These are phyloP conservation scores for Asarcornis scutulata DNA, from an alignment of 2,113 vertebrate genomes.

Conservation along the genomic window DNA sequence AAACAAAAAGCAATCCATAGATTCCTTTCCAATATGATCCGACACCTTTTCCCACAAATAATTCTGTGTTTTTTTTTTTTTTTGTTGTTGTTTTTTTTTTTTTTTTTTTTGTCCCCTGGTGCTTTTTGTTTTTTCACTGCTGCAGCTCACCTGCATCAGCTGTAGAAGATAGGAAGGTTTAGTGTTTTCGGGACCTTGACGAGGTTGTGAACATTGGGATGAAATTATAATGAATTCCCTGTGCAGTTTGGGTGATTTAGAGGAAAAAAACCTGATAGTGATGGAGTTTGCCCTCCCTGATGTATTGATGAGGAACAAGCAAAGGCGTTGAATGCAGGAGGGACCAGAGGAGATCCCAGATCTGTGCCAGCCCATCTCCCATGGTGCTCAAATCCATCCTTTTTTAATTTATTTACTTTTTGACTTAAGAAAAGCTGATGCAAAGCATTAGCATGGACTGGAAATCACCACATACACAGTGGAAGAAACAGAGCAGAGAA, in stretches of 20 bases:
- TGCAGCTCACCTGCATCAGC: not conserved
- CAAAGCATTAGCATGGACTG: not conserved
- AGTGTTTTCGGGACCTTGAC: not conserved
- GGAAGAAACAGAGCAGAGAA: not conserved
- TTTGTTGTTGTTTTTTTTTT: too few species aligned
- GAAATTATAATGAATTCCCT: not conserved
- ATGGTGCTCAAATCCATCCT: not conserved
- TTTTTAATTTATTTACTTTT: too few species aligned
- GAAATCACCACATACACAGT: not conserved
- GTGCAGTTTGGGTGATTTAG: not conserved
- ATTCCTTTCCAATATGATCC: not conserved
- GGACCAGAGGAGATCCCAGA: too few species aligned
- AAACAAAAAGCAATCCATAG: not conserved
- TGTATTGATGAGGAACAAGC: not conserved
- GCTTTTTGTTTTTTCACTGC: not conserved
- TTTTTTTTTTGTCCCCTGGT: too few species aligned
- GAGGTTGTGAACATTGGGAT: accelerated
- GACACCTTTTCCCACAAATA: not conserved
- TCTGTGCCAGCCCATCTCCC: not conserved
- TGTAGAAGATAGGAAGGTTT: not conserved
- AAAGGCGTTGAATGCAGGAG: too few species aligned
- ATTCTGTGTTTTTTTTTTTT: too few species aligned
- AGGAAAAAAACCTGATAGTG: too few species aligned
- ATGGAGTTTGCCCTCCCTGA: not conserved
- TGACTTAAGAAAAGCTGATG: too few species aligned